Conservation (phyloP, 2,888 invertebrate genomes). For the Heliconius charithonia region DNA sequence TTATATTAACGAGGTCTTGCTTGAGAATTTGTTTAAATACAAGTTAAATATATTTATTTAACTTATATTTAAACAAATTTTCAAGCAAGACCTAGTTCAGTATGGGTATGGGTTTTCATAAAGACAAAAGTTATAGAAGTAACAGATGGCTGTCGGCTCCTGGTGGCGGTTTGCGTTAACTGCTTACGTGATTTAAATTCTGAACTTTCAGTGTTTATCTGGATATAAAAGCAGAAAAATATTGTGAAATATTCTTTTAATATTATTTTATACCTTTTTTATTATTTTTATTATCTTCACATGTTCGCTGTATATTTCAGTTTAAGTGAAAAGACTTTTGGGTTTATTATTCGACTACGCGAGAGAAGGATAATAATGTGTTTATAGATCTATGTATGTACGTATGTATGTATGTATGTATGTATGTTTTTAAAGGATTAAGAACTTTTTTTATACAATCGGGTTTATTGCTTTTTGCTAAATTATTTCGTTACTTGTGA, state of each 20-base stretch:
- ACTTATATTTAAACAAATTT: neutral
- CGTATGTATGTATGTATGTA: too few relatives aligned
- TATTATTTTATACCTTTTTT: neutral
- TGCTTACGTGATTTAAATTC: conserved; percentile 33
- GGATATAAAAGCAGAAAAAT: conserved; percentile 7
- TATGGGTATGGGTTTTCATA: conserved; percentile 10
- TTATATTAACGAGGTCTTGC: too few relatives aligned
- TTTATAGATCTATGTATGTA: neutral
- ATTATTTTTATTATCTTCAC: neutral
- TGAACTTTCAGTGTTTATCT: conserved; percentile 20
- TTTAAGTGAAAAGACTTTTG: neutral
- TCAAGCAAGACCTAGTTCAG: neutral
- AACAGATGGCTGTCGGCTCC: conserved; percentile 30
- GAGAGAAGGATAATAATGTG: neutral
- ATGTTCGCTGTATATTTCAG: neutral
- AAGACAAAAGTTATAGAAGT: conserved; percentile 22
- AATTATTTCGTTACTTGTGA: too few relatives aligned
- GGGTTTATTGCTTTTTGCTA: too few relatives aligned
- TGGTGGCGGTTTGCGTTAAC: conserved; percentile 26
- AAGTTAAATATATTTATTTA: too few relatives aligned
- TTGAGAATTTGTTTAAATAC: too few relatives aligned
- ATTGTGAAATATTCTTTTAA: neutral
- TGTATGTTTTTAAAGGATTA: neutral
- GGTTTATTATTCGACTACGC: neutral
- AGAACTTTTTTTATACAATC: too few relatives aligned